Evolutionary conservation across 1,140 invertebrate genomes (phyloP).

Genomic region (Monomorium pharaonis): DNA sequence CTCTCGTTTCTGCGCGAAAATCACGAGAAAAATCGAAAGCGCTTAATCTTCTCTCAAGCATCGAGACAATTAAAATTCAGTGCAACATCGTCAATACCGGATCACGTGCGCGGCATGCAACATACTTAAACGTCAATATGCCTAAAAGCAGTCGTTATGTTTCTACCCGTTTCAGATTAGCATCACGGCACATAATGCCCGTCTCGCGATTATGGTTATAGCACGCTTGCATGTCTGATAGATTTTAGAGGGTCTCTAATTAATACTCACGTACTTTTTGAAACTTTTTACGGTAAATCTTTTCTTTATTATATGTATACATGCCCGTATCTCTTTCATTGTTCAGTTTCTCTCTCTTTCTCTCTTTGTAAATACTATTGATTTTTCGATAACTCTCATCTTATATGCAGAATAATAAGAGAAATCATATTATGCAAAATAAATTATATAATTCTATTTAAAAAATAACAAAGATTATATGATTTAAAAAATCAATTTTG

Average conservation of each 20-base stretch:
- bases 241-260: slow-evolving; percentile 23
- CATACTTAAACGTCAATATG: slow-evolving; percentile 27
- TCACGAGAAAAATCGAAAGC: slow-evolving; percentile 29
- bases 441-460: no score
- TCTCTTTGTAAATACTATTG: not conserved
- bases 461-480: no score
- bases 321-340: not conserved
- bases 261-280: not conserved
- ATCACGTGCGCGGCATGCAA: slow-evolving; percentile 13
- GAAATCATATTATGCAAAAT: no score
- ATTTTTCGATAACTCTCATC: no score
- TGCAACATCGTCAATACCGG: slow-evolving; percentile 19
- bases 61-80: slow-evolving; percentile 44
- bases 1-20: slow-evolving; percentile 12
- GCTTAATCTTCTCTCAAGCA: not conserved
- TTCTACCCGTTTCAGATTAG: slow-evolving; percentile 23
- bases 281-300: not conserved
- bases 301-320: not conserved
- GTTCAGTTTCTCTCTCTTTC: not conserved
- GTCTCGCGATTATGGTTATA: slow-evolving; percentile 8
- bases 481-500: no score
- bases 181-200: not conserved
- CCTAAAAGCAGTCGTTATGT: slow-evolving; percentile 38
- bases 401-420: no score
- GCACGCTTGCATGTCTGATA: slow-evolving; percentile 23